Base-by-base conservation (phyloP, 2,113 vertebrate species). In the Cygnus buccinator region DNA sequence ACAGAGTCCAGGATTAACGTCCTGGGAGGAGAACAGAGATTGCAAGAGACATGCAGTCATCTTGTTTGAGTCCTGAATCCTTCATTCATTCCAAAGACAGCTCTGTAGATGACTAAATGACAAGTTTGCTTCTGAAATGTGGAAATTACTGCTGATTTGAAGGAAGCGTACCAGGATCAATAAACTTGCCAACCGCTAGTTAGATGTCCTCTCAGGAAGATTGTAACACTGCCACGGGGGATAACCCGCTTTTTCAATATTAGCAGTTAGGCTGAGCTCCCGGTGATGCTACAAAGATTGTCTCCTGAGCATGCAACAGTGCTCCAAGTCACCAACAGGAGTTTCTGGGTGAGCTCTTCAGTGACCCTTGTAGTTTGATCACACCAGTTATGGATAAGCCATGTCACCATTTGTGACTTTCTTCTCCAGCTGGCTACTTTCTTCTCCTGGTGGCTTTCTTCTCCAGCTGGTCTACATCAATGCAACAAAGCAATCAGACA, bases 161-260 rank as follows among this genome's bases (percentile, higher is more conserved):
- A 94, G 39, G 67, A 46, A 86, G 65, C 21, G 39, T 61, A 50
- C 33, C 58, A 72, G 44, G 71, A 59, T 0, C 58, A 19, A 72
- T 65, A 68, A 86, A 28, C 13, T 43, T 35, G 33, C 68, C 28
- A 72, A 9, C 43, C 0, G 1, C 76, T 55, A 13, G 35, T 89
- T 73, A 35, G 17, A 22, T 55, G 43, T 7, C 65, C 39, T 62
- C 33, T 78, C 44, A 74, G 55, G 39, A 15, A 67, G 33, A 46
- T 14, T 63, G 17, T 67, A 72, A 39, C 15, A 41, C 50, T 35
- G 58, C 9, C 28, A 72, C 44, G 20, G 26, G 13, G 7, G 2
- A n/a, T 82, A 92, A 39, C 11, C 6, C 0, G 0, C 18, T 44
- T 87, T 90, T 62, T 57, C 0, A 0, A 23, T 83, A 23, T 15